Evolutionary conservation across 2,113 vertebrate species (phyloP), one percentile per base, ranked within the genome.

Genomic region (Vanacampus margaritifer): DNA sequence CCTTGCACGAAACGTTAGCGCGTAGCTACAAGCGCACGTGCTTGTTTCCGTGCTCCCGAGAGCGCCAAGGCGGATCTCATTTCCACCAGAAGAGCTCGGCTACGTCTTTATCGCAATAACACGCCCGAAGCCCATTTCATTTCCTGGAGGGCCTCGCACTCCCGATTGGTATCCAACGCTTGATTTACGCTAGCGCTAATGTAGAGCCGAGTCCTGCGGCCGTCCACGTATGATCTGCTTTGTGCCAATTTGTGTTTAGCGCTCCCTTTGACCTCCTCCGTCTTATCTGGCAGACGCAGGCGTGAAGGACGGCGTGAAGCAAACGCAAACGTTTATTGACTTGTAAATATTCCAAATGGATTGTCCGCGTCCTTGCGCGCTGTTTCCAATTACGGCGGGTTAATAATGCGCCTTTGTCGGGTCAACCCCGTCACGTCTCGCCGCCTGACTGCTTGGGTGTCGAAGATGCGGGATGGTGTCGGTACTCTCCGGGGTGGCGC

Each of bases 261-360:
- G 84, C 83, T 85, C 76, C 79, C 76, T 84, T 84, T 87, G 88
- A 89, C 86, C 88, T n/a, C 48, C 21, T n/a, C 48, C 21, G 67
- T 66, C 75, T 85, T 90, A 91, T 91, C 89, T 80, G 62, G 17
- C 73, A 75, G 80, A 65, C 76, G 64, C 86, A 84, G 80, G 82
- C 88, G 78, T 88, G 86, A 88, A 91, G 88, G 87, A 87, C 84
- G 59, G 73, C 57, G 76, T 1, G 2, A 23, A 46, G 45, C 45
- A 17, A 46, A 75, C 81, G 74, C 73, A 85, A 89, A 87, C 78
- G 41, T 90, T 90, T 90, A 89, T 86, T 86, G 86, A 89, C 85
- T 86, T 89, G 88, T 92, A 89, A 91, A 91, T 90, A 91, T 90
- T 86, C 78, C 82, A 87, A 88, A 88, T 87, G 87, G 78, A 88